These are phyloP conservation scores for Dipodomys stephensi DNA, from an alignment of 2,113 vertebrate genomes.

Conservation along the genomic window DNA sequence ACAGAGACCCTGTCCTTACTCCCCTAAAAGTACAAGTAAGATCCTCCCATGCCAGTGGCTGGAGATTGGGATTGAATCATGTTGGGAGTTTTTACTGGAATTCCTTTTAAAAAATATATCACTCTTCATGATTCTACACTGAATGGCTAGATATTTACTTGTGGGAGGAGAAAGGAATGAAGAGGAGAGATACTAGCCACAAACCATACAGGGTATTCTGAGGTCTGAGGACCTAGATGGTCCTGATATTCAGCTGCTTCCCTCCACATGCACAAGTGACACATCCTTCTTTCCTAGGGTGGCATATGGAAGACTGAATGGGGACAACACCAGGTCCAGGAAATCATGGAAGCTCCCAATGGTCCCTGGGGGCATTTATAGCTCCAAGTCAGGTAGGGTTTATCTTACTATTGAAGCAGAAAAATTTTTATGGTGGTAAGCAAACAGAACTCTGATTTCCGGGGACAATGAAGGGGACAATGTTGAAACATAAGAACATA, in stretches of 20 bases:
- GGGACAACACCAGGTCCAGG: constrained; percentile 23
- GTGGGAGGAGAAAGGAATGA: not conserved
- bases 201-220: too few relatives aligned
- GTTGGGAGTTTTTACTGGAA: not conserved
- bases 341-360: constrained; percentile 85
- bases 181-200: not conserved
- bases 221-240: not conserved
- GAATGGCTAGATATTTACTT: not conserved
- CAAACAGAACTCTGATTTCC: not conserved
- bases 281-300: constrained; percentile 57
- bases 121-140: not conserved
- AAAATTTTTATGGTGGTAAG: not conserved
- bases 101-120: not conserved
- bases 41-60: not conserved
- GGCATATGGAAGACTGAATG: constrained; percentile 44
- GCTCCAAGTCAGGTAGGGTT: constrained; percentile 88
- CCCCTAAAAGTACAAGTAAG: not conserved
- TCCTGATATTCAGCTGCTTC: not conserved
- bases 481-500: constrained; percentile 7
- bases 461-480: not conserved
- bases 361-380: constrained; percentile 89
- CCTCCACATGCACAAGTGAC: not conserved
- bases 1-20: not conserved
- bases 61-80: not conserved
- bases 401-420: not conserved